Percentiles rank a stretch among this genome's conserved stretches.
Conservation (phyloP, 2,113 vertebrate genomes). For the Cervus canadensis region DNA sequence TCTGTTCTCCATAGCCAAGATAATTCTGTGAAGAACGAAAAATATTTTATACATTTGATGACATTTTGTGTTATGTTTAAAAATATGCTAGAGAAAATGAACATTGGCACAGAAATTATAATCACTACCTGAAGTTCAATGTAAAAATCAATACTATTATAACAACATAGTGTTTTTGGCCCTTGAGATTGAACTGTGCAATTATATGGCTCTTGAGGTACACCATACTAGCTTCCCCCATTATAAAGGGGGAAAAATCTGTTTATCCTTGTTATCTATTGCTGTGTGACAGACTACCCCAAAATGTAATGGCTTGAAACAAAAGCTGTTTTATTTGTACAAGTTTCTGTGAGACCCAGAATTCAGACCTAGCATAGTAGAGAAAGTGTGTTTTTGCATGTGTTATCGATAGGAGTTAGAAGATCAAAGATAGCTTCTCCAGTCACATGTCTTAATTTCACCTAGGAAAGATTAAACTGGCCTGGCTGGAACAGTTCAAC, state of each 20-base stretch:
- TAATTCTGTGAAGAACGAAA: constrained; percentile 68
- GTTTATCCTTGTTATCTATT: background rate
- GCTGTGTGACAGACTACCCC: background rate
- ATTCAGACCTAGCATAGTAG: background rate
- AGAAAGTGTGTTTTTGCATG: background rate
- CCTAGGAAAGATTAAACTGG: background rate
- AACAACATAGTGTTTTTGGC: background rate
- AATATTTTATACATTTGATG: constrained; percentile 60
- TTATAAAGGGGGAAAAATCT: background rate
- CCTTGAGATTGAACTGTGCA: background rate
- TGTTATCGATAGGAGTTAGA: background rate
- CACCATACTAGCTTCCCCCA: background rate
- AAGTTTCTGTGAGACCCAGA: background rate
- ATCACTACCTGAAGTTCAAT: constrained; percentile 17
- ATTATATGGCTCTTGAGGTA: background rate
- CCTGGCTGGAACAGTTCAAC: background rate
- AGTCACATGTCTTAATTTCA: background rate
- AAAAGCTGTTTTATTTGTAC: background rate
- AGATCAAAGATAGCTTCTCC: background rate
- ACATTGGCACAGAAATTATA: constrained; percentile 15
- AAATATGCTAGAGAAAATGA: constrained; percentile 30
- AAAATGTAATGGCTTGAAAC: background rate
- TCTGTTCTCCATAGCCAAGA: constrained; percentile 69
- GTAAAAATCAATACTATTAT: constrained; percentile 20
- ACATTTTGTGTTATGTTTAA: constrained; percentile 53